Conservation (phyloP, 2,113 vertebrate species). For the Oreochromis spilurus region DNA sequence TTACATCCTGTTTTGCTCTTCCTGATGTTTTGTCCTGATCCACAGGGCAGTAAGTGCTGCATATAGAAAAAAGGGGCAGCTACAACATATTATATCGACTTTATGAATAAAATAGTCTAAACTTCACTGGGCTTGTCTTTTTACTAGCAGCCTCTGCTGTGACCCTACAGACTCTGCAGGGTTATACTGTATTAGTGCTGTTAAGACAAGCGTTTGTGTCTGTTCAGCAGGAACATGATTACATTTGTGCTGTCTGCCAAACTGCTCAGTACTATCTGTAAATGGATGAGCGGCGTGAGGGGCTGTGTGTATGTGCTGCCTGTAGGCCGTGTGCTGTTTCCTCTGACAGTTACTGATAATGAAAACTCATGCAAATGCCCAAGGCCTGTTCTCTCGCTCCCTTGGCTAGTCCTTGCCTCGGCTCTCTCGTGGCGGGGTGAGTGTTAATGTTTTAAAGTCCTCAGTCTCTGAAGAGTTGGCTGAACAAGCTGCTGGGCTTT, state of each 20-base stretch:
- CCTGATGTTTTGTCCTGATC: neutral
- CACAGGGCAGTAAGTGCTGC: neutral
- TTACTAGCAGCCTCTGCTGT: neutral
- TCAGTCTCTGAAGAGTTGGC: neutral
- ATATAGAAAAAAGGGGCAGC: neutral
- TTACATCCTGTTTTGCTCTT: neutral
- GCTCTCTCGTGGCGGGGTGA: neutral
- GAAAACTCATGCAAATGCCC: constrained; percentile 70
- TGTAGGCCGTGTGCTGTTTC: constrained; percentile 61
- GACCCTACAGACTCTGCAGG: constrained; percentile 16
- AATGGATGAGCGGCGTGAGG: constrained; percentile 3
- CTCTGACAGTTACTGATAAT: constrained; percentile 71
- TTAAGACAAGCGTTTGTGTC: constrained; percentile 17
- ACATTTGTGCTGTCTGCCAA: constrained; percentile 45
- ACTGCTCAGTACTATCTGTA: constrained; percentile 26
- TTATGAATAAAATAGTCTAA: neutral
- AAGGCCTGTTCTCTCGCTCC: constrained; percentile 6
- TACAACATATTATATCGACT: neutral
- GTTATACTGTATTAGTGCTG: neutral
- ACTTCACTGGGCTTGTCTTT: neutral
- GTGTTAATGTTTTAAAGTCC: neutral
- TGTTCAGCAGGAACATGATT: constrained; percentile 46
- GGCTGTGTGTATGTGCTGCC: constrained; percentile 24
- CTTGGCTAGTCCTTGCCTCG: neutral
- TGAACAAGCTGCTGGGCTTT: neutral